Base-by-base conservation (phyloP, 1,140 invertebrate genomes). In the Ephestia elutella region DNA sequence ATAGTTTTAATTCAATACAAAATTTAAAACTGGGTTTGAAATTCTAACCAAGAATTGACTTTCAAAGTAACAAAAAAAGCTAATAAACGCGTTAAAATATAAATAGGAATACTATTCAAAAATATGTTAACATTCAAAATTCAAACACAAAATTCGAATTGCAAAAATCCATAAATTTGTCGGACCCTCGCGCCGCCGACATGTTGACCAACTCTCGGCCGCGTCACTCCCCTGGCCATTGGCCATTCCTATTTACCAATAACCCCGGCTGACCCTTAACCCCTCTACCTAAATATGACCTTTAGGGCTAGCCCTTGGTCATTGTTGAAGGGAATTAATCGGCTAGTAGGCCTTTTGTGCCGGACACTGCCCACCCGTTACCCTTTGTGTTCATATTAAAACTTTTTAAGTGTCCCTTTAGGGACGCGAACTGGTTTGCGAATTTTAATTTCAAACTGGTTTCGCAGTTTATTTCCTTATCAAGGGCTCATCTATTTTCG, bases 201-300 rank as follows among this genome's bases (percentile, higher is more conserved):
- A 79, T 87, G 84, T 87, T 87, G 60, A 66, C 64, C 61, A 78
- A 79, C 76, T 78, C 55, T 56, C 61, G 28, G 62, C 75, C 66
- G 65, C 63, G 74, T 80, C 80, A 84, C 82, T 80, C 84, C 84
- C 79, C 64, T 61, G 56, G 60, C 68, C 66, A 80, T 81, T 68
- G 68, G 60, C 59, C 75, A 68, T 60, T 70, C 68, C 80, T 85
- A 87, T 87, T 87, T 87, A 87, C 80, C 73, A 68, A 65, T 78
- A 77, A 82, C 79, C 77, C 79, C 65, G 55, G 65, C 74, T 79
- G 82, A 87, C 82, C 84, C 83, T 70, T 85, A 63, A 85, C 81
- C 83, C 77, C 54, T 79, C 72, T 86, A 82, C 83, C 84, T 87
- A 87, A 87, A 87, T 84, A 84, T 87, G 82, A 87, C 84, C 83